A percentile compares a stretch with the other conserved stretches of the same genome.
phyloP scores from a whole-genome alignment of 1,140 invertebrate genomes.

The Magallana ariakensis region DNA sequence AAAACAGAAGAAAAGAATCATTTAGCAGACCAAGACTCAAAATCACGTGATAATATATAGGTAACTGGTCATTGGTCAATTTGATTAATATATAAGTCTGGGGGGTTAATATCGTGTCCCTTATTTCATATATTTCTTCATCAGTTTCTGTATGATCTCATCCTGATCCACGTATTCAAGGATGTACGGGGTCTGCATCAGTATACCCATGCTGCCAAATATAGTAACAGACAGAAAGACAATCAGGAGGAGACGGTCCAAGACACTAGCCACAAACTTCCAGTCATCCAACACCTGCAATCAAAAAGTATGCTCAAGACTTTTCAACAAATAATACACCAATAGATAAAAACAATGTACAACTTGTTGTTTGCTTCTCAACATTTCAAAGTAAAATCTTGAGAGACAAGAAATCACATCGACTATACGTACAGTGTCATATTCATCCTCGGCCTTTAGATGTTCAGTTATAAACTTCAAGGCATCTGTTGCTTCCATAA shows the following conservation, averaged over 20 bases:
- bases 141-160: conserved; percentile 61
- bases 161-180: conserved; percentile 86
- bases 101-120: too few species aligned
- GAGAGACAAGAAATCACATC: too few species aligned
- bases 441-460: conserved; percentile 73
- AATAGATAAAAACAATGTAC: too few species aligned
- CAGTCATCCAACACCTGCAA: conserved; percentile 86
- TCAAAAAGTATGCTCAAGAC: neutral
- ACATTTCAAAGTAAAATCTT: too few species aligned
- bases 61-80: too few species aligned
- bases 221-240: conserved; percentile 98
- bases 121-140: conserved; percentile 36
- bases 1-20: too few species aligned
- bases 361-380: too few species aligned
- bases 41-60: too few species aligned
- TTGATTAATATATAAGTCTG: too few species aligned
- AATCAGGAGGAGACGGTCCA: conserved; percentile 97
- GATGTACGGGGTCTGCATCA: conserved; percentile 99
- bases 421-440: conserved; percentile 68
- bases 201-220: conserved; percentile 93
- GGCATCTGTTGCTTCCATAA: conserved; percentile 78
- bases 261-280: conserved; percentile 99
- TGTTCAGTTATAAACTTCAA: conserved; percentile 80
- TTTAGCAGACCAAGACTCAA: too few species aligned
- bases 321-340: too few species aligned